Evolutionary conservation across 2,797 vertebrate genomes (phyloP), one percentile per base, ranked within the genome.

Genomic region (Synanceia verrucosa): DNA sequence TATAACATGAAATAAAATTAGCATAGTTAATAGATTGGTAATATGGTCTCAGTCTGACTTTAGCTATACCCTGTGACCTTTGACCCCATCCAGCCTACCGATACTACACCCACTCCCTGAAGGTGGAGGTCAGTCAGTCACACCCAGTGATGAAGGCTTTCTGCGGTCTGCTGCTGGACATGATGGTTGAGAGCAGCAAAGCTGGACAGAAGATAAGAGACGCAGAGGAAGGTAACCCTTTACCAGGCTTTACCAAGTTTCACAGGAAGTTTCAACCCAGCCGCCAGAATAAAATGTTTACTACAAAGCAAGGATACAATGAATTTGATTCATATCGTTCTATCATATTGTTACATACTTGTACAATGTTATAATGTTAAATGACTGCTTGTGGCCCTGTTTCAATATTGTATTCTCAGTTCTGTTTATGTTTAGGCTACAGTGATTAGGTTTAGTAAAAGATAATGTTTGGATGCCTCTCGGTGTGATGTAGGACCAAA

Each of bases 111-210:
- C 92, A 96, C 88, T 98, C 95, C 87, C 88, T 99, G 92, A 95
- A 93, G 89, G 91, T 96, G 12, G 98, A 99, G 91, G 96, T 95
- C 68, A 97, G 94, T 85, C 97, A 99, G 90, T 93, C 95, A 0
- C 98, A 99, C 80, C 98, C 97, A 0, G 93, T 96, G 75, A 81
- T 96, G 91, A 95, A 92, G 63, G 96, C 97, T 11, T 99, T 99
- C 89, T 99, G 98, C 28, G 72, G 86, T 21, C 85, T 98, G 79
- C 94, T 99, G 21, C 91, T 97, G 65, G 93, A 89, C 66, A 71
- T 76, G 0, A 71, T 82, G 53, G 36, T 73, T 1, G 61, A 85
- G 0, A 72, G 57, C 4, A 73, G 87, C 0, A 79, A 74, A 0
- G 74, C 53, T 0, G 83, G 80, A 31, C 90, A 92, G 66, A 93